Evolutionary conservation across 1,140 invertebrate species (phyloP), one percentile per base, ranked within the genome.

Genomic region (Pogonomyrmex barbatus): DNA sequence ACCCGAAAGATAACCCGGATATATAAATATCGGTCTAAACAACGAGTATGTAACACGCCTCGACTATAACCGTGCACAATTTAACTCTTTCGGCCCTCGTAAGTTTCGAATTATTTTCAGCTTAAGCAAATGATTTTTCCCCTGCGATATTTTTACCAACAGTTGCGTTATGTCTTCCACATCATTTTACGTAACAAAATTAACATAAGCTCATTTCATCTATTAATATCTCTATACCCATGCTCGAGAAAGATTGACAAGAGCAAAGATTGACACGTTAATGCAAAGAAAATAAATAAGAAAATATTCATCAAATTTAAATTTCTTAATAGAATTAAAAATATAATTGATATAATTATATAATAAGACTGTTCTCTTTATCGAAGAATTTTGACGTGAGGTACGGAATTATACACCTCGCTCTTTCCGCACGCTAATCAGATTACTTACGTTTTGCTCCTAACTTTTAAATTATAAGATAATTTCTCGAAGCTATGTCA

Each of bases 1-100:
- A 83, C 79, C 79, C 54, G 3, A 10, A 47, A 83, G 79, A 83
- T 83, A 83, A 83, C 79, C 79, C 54, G 62, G 12, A 42, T 39
- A 30, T 71, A 45, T 50, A 24, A 24, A 45, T 73, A 81, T 71
- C 54, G 54, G 39, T 45, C n/a, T 47, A 45, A 82, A 71, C 52
- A 60, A 30, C 42, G 65, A 24, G 24, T 24, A 24, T 30, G 30
- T 6, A 39, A 30, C 30, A 12, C 33, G 17, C 24, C 8, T 70
- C 24, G 39, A 9, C 24, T 81, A 10, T 3, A 36, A 0, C 39
- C 30, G 12, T 42, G 8, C 47, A 12, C 24, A 4, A 67, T 17
- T 68, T 81, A 33, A 39, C 6, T 8, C 36, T 70, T 39, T 12
- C 54, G 63, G 14, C 4, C 33, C 9, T 67, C 47, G n/a, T n/a